A percentile compares a stretch with the other conserved stretches of the same genome.
Evolutionary conservation across 1,140 invertebrate species (phyloP).

Genomic region (Triops longicaudatus): DNA sequence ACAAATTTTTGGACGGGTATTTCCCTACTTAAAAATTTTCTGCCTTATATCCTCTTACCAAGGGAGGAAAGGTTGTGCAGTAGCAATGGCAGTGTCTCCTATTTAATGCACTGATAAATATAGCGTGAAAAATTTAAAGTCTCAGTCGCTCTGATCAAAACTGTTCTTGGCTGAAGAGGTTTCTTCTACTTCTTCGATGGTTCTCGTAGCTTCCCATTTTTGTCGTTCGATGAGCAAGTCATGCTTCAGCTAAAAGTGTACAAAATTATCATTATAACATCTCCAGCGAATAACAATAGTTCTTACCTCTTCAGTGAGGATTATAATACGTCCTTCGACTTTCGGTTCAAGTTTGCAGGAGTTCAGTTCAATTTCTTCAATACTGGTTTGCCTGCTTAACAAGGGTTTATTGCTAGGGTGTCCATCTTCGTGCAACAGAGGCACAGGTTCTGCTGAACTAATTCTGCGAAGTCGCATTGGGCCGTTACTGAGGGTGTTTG

Average conservation of each 20-base stretch:
- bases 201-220: background rate
- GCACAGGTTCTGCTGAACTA: conserved; percentile 24
- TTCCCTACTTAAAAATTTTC: background rate
- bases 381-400: conserved; percentile 56
- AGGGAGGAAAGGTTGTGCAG: background rate
- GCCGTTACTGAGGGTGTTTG: background rate
- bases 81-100: background rate
- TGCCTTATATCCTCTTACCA: background rate
- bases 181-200: background rate
- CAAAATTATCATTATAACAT: background rate
- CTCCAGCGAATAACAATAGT: background rate
- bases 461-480: conserved; percentile 30
- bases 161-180: background rate
- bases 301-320: conserved; percentile 55
- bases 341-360: conserved; percentile 64
- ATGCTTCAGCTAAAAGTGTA: background rate
- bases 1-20: conserved; percentile 1
- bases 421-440: conserved; percentile 23
- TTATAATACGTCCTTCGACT: conserved; percentile 64
- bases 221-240: background rate
- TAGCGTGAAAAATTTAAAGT: background rate
- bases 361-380: conserved; percentile 53
- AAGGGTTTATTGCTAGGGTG: conserved; percentile 38
- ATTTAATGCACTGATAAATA: background rate
- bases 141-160: background rate